Evolutionary conservation across 1,140 invertebrate genomes (phyloP), one percentile per base, ranked within the genome.

Genomic region (Macrosteles quadrilineatus): DNA sequence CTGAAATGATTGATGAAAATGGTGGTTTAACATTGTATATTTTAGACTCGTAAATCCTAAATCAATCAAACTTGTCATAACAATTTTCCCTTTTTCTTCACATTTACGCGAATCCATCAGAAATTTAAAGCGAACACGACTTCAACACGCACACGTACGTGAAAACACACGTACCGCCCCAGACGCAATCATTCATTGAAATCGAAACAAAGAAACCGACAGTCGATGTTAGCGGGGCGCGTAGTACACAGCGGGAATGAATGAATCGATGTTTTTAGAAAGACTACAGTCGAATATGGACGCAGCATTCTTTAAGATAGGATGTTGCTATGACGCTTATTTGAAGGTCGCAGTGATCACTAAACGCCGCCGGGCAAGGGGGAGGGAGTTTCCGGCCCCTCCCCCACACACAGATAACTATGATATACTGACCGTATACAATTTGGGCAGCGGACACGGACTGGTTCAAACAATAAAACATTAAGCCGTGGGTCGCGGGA

Each of bases 251-350:
- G n/a, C n/a, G 6, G 14, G 63, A 66, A 66, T 66, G 63, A 66
- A 66, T 66, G 63, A 66, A 27, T 31, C 63, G 23, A 66, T 66
- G 63, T 66, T 66, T 66, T 66, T 27, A 19, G 36, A 45, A 66
- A 23, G 32, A 23, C 27, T 36, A 14, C 23, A 63, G 47, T 30
- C 21, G 55, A 29, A 29, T 59, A 59, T 30, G 55, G 55, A 59
- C 55, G 55, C n/a, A 66, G 40, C 63, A 66, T 66, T 66, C 63
- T 45, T 66, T 43, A 19, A 63, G 27, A 63, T 63, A 63, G 59
- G 59, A 63, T 63, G 59, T 63, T 66, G 63, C 40, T 66, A 43
- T 66, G 63, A 66, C 63, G 63, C 27, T 64, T 45, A 43, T 45
- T 66, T 66, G 27, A 66, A 66, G 63, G 63, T 43, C 63, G 31